Evolutionary conservation across 1,140 invertebrate species (phyloP), one percentile per base, ranked within the genome.

Genomic region (Bicyclus anynana): DNA sequence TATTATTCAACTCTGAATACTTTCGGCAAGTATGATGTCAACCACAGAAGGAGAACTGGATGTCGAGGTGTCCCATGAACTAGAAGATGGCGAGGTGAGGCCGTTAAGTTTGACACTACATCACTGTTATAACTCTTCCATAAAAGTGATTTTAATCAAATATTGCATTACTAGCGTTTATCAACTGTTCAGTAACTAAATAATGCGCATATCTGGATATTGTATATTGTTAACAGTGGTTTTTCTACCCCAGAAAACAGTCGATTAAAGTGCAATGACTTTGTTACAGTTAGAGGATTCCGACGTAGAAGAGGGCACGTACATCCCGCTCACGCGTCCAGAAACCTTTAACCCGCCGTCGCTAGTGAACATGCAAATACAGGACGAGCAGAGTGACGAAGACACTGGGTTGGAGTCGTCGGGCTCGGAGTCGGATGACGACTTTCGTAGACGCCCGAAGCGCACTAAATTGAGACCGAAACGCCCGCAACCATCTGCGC

Each of bases 31-130:
- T 42, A 86, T 84, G 80, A 87, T 87, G 84, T 86, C 83, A 47
- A 84, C 84, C 17, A 87, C 84, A 75, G 84, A 87, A 77, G 84
- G 78, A 62, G 84, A 84, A 61, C 60, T 87, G 65, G 84, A 85
- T 64, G 62, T 87, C 42, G 84, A 84, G 48, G 74, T 82, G 52
- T 65, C 72, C 57, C 69, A 73, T 70, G 84, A 87, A 70, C 65
- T 69, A 46, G 84, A 87, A 68, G 84, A 87, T 46, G 84, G 84
- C 62, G 84, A 87, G 84, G 84, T 87, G 72, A 77, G 61, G 40
- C 37, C 17, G 16, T 27, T 14, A 35, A 4, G 21, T 26, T 56
- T 29, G 20, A 27, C n/a, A 48, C 53, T 62, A 38, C 29, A 13
- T 53, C n/a, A 7, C 27, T 64, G 48, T 12, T 20, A 13, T 14